These are phyloP conservation scores for Melanotus villosus DNA, from an alignment of 2,888 invertebrate genomes.

Conservation along the genomic window DNA sequence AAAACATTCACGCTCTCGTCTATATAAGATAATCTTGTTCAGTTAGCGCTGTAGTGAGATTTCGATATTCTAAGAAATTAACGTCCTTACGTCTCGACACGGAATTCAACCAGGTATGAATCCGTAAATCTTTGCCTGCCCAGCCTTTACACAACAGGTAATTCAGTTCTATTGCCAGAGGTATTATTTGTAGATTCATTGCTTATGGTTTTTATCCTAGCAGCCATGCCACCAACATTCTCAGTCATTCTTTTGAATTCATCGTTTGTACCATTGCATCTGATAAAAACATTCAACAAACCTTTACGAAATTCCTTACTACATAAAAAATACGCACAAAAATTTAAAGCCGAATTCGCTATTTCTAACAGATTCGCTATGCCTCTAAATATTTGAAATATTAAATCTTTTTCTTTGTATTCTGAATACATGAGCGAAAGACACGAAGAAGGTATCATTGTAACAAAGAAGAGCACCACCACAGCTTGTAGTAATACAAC, in stretches of 20 bases:
- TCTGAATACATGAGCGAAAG: slow-evolving; percentile 51
- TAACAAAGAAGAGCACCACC: slow-evolving; percentile 50
- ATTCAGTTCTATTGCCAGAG: no score
- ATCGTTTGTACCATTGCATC: background rate
- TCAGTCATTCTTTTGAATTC: background rate
- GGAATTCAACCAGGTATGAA: no score
- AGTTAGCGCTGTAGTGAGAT: no score
- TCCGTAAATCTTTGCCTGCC: no score
- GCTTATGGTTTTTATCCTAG: no score
- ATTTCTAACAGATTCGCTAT: slow-evolving; percentile 51
- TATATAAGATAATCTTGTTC: no score
- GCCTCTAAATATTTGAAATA: slow-evolving; percentile 50
- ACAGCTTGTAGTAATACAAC: slow-evolving; percentile 47
- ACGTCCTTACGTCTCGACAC: no score
- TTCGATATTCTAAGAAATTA: no score
- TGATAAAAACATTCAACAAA: slow-evolving; percentile 18
- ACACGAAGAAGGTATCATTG: slow-evolving; percentile 51
- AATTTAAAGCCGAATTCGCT: slow-evolving; percentile 52
- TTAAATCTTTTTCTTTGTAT: slow-evolving; percentile 27
- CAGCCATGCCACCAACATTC: no score
- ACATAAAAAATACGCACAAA: slow-evolving; percentile 53
- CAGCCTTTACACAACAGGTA: no score
- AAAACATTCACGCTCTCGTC: no score
- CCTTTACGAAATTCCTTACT: slow-evolving; percentile 51
- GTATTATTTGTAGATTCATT: no score